Conservation (phyloP, 2,888 invertebrate genomes). For the Spodoptera exigua region DNA sequence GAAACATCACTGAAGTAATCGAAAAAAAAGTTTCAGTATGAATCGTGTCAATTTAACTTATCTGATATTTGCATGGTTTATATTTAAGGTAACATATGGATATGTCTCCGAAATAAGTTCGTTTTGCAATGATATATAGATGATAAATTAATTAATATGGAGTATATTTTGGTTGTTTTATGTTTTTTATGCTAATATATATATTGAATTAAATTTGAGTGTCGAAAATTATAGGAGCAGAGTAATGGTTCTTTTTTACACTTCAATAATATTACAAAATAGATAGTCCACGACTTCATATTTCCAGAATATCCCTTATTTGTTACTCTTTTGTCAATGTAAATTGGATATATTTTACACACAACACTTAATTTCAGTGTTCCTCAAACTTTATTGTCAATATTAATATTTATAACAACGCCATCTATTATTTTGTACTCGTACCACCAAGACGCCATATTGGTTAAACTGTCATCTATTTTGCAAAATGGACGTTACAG, state of each 20-base stretch:
- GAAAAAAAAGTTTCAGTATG: constrained; percentile 44
- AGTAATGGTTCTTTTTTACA: too few relatives aligned
- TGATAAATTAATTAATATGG: constrained; percentile 20
- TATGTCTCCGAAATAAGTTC: constrained; percentile 60
- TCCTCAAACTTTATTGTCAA: not conserved
- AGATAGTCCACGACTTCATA: too few relatives aligned
- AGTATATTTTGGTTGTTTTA: not conserved
- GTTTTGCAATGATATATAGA: constrained; percentile 25
- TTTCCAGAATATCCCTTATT: too few relatives aligned
- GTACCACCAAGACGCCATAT: constrained; percentile 32
- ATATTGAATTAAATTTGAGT: too few relatives aligned
- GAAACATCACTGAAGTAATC: too few relatives aligned
- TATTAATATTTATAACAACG: constrained; percentile 8
- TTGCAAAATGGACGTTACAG: constrained; percentile 45
- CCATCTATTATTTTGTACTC: constrained; percentile 26
- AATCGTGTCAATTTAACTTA: constrained; percentile 49
- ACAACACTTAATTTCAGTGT: not conserved
- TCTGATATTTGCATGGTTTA: constrained; percentile 51
- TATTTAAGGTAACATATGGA: constrained; percentile 65
- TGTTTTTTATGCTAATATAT: not conserved
- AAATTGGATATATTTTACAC: too few relatives aligned
- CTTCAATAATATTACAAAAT: too few relatives aligned
- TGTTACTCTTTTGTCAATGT: too few relatives aligned
- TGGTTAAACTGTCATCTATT: constrained; percentile 23
- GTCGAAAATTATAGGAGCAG: too few relatives aligned